Evolutionary conservation across 2,797 vertebrate species (phyloP), one percentile per base, ranked within the genome.

Genomic region (Petrocephalus schoutedeni): DNA sequence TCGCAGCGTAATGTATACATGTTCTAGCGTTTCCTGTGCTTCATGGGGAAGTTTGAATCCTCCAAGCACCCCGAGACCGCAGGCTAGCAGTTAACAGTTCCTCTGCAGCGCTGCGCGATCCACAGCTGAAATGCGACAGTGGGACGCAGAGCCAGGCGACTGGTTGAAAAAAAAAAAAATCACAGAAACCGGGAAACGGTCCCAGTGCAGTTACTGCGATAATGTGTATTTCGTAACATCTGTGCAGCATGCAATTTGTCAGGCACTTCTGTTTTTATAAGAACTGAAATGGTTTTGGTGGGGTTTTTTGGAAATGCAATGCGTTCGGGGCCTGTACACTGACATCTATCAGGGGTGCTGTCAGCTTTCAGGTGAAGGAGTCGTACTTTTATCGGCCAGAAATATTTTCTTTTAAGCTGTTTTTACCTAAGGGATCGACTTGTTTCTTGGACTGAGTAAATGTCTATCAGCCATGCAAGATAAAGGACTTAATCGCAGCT

Each of bases 41-140:
- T 14, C 19, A 85, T 87, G 90, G 61, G 91, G 89, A 87, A 49
- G 41, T 45, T 7, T 45, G 4, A 87, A 88, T 90, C 59, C 88
- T 89, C 54, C 91, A 83, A 88, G 91, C 88, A 9, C 85, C 89
- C 64, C 89, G 71, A 12, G 71, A 45, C 10, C 14, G 28, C 41
- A 90, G 87, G 91, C 90, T 89, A 90, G 92, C 92, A 89, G 87
- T 82, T 89, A 91, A 91, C 89, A 89, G 90, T 89, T 87, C 91
- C 89, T 51, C 14, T 19, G 28, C 53, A 4, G 51, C 8, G 64
- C 51, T 3, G 23, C 32, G 23, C 4, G 74, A 82, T 21, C 19
- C 7, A 3, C 41, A 82, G 77, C 7, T 1, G 12, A 71, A 82
- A 71, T 71, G 64, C 64, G 28, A 67, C 23, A 67, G 64, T 4